phyloP scores from a whole-genome alignment of 53 echinoderm and acorn worm genomes.

The Holothuria scabra region DNA sequence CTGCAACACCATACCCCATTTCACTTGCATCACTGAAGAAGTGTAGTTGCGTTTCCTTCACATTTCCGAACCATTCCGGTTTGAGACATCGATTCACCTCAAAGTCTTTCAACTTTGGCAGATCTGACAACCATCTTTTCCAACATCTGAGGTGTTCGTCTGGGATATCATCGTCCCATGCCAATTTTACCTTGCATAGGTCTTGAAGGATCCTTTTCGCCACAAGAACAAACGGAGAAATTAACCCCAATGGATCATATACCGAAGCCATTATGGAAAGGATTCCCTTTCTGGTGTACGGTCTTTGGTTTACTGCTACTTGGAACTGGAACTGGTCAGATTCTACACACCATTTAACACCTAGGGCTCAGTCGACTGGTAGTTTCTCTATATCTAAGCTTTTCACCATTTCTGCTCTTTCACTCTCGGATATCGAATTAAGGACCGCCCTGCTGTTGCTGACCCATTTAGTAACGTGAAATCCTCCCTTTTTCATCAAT shows the following conservation, averaged over 20 bases:
- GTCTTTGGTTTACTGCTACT: not conserved
- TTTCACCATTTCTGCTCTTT: slow-evolving; percentile 50
- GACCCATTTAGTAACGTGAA: slow-evolving; percentile 60
- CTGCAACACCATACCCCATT: slow-evolving; percentile 48
- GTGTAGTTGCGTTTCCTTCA: slow-evolving; percentile 12
- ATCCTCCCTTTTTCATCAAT: slow-evolving; percentile 47
- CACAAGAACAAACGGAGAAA: slow-evolving; percentile 48
- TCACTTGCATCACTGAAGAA: slow-evolving; percentile 53
- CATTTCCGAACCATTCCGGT: slow-evolving; percentile 13
- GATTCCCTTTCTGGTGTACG: slow-evolving; percentile 41
- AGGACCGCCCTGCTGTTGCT: slow-evolving; percentile 47
- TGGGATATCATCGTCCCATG: slow-evolving; percentile 66
- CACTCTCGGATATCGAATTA: slow-evolving; percentile 18
- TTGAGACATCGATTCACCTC: slow-evolving; percentile 21
- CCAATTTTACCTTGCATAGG: slow-evolving; percentile 31
- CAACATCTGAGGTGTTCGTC: not conserved
- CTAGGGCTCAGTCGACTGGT: slow-evolving; percentile 14
- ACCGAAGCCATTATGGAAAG: slow-evolving; percentile 43
- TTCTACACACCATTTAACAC: slow-evolving; percentile 19
- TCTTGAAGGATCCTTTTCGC: slow-evolving; percentile 64
- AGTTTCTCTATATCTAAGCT: slow-evolving; percentile 38
- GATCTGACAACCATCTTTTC: slow-evolving; percentile 10
- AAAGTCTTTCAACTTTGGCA: slow-evolving; percentile 22
- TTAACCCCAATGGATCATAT: slow-evolving; percentile 58
- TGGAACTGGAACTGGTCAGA: slow-evolving; percentile 26